Evolutionary conservation across 2,113 vertebrate genomes (phyloP), one percentile per base, ranked within the genome.

Genomic region (Naja naja): DNA sequence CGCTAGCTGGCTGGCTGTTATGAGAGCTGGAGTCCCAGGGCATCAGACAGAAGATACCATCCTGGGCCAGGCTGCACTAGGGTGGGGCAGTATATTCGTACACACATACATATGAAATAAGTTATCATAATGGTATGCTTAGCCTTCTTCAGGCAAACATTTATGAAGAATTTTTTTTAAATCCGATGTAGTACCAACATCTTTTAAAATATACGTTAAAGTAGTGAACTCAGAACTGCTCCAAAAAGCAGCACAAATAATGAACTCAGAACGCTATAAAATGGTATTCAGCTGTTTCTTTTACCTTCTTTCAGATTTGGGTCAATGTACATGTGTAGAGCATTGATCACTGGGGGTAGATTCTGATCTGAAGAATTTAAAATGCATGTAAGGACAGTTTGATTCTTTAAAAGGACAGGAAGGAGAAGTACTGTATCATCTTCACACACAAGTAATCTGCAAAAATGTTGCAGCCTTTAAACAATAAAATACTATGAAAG

Each of bases 361-460:
- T 89, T 92, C 69, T 85, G 30, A 54, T n/a, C 23, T 49, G 23
- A 81, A 74, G 53, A 89, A 93, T 81, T 56, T 56, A 20, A 94
- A n/a, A 45, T 88, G 8, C 27, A 0, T 60, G 27, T 64, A 6
- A 64, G 53, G 86, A 47, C 34, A 54, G 45, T 45, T 56, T n/a
- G 52, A 34, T 54, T 91, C 93, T 95, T 94, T 0, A 0, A 92
- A 92, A 74, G 39, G 14, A 60, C 96, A 93, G 94, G 94, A 95
- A 92, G 93, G 86, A 90, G 94, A 94, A 94, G 93, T 96, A 96
- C 97, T 97, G 95, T 94, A 96, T 95, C 97, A 97, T 97, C 97
- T 96, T 95, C 96, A 95, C 93, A 90, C 92, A 58, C 39, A 90
- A 88, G 93, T 94, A 86, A 93, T 92, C 60, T 94, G 95, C 95